These are phyloP conservation scores for Pristionchus exspectatus DNA, from an alignment of 2,888 invertebrate genomes.

Conservation along the genomic window DNA sequence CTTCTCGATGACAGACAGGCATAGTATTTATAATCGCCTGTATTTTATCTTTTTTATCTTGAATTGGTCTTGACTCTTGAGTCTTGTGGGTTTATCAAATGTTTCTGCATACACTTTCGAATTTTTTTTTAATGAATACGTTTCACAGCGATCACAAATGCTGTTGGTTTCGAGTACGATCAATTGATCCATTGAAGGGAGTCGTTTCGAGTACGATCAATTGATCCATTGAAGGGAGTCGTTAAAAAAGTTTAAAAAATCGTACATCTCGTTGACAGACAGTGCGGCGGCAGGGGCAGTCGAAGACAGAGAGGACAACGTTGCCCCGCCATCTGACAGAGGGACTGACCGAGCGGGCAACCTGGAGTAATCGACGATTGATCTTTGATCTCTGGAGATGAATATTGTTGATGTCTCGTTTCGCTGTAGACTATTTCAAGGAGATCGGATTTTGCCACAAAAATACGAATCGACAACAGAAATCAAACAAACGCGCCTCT, in stretches of 20 bases:
- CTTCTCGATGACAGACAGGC: no score
- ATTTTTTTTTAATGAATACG: neutral
- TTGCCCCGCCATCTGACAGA: slow-evolving; percentile 47
- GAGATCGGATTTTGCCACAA: no score
- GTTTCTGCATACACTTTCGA: no score
- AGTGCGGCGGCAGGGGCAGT: neutral
- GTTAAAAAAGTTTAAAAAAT: neutral
- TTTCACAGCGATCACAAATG: neutral
- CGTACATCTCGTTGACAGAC: slow-evolving; percentile 45
- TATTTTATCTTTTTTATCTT: no score
- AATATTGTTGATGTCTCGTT: neutral
- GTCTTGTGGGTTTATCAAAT: no score
- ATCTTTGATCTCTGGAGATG: neutral
- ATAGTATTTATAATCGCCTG: no score
- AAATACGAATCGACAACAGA: neutral
- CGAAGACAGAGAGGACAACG: slow-evolving; percentile 35
- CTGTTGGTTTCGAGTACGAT: neutral
- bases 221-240: neutral
- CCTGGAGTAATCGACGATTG: slow-evolving; percentile 13
- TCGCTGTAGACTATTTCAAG: no score
- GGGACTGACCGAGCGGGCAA: slow-evolving; percentile 49
- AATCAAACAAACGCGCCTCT: neutral
- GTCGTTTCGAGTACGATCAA: neutral
- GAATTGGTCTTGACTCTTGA: no score
- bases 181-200: neutral